Evolutionary conservation across 2,797 vertebrate species (phyloP), one percentile per base, ranked within the genome.

Genomic region (Botia kubotai): DNA sequence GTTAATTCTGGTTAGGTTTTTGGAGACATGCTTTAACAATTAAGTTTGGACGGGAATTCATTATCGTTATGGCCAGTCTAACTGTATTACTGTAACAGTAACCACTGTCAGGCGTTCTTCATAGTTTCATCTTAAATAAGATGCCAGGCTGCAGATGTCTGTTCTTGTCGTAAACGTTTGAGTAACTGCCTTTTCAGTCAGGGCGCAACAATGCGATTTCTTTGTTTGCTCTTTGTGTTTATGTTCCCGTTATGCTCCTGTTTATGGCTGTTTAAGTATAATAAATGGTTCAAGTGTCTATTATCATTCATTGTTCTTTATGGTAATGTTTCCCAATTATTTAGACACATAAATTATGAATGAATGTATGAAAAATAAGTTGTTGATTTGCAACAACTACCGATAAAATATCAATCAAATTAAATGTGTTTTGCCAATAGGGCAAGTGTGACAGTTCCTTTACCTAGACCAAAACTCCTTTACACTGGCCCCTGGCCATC

Each of bases 1-100:
- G 53, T 67, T 80, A 23, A 71, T 81, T 79, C 75, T 73, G 55
- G 57, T 63, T 74, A 50, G 36, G 60, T 46, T 74, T 75, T 83
- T 16, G 23, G 65, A 75, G 52, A 65, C 21, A 0, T 36, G 11
- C 53, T 72, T 36, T 16, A 14, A 58, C 72, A 83, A 75, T 75
- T 71, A 75, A 75, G 72, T 48, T 29, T 69, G 50, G 50, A 71
- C 26, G 48, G 57, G 75, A 78, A 72, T 82, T 65, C 55, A 62
- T 65, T 79, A 69, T 78, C 62, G 17, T 71, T 72, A 75, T 65
- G 57, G 39, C 58, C 1, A 2, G 23, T 36, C 17, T 55, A 36
- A 29, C 43, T 53, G 50, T 75, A 72, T 80, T 76, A 62, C 72
- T 26, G 72, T 80, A 76, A 80, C 48, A 14, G 57, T 57, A 80